phyloP scores from a whole-genome alignment of 2,113 vertebrate genomes.

The Todiramphus chloris region DNA sequence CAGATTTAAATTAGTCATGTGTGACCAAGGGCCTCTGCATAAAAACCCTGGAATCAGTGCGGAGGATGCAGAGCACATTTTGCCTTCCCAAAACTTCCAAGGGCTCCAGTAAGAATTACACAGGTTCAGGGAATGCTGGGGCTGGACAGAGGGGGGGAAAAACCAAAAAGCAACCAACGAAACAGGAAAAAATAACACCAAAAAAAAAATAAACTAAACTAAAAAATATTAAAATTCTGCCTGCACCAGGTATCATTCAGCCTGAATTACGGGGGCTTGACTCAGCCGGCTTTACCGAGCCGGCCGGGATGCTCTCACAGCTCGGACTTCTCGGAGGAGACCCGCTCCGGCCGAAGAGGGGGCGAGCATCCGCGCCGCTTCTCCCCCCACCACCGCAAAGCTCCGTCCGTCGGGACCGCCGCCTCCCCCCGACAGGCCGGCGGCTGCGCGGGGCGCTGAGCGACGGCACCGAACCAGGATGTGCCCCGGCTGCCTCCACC shows the following conservation, averaged over 20 bases:
- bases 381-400: neutral
- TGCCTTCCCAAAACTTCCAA: neutral
- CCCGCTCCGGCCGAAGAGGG: neutral
- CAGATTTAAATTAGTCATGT: neutral
- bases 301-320: neutral
- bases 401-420: neutral
- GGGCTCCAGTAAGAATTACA: neutral
- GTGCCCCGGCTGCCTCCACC: neutral
- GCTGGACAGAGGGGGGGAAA: neutral
- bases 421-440: neutral
- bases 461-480: too few species aligned
- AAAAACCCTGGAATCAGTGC: neutral
- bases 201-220: neutral
- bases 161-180: neutral
- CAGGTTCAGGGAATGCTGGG: neutral
- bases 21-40: rapidly evolving
- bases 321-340: neutral
- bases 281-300: neutral
- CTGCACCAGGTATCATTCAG: neutral
- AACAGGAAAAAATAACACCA: neutral
- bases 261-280: rapidly evolving
- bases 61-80: neutral
- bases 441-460: neutral
- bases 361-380: neutral
- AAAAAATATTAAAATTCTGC: neutral